These are phyloP conservation scores for Zenarchopterus dispar DNA, from an alignment of 2,797 vertebrate genomes.

Conservation along the genomic window DNA sequence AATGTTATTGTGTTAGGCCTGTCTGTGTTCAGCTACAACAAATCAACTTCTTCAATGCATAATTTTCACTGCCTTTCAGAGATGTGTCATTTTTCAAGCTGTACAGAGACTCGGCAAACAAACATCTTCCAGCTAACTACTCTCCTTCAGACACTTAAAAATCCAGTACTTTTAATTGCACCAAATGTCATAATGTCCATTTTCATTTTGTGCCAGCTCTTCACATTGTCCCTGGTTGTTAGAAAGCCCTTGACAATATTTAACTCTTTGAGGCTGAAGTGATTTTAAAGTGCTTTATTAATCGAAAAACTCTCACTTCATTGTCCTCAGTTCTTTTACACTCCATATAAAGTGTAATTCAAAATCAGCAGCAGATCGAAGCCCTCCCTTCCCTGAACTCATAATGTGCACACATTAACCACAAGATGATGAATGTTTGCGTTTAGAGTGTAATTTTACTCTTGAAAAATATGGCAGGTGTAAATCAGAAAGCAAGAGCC, in stretches of 20 bases:
- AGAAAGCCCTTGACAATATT: conserved; percentile 38
- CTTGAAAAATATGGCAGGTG: conserved; percentile 61
- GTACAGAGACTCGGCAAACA: conserved; percentile 74
- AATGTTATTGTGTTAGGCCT: conserved; percentile 55
- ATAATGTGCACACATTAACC: conserved; percentile 19
- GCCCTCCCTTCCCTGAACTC: conserved; percentile 11
- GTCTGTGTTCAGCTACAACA: conserved; percentile 30
- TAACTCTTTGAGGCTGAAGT: conserved; percentile 48
- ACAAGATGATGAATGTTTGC: conserved; percentile 52
- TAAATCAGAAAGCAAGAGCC: conserved; percentile 28
- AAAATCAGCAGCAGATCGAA: conserved; percentile 19
- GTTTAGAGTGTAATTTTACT: conserved; percentile 62
- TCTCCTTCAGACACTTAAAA: conserved; percentile 55
- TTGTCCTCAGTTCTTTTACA: conserved; percentile 39
- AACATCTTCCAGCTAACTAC: conserved; percentile 70
- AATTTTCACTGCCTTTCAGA: too few relatives aligned
- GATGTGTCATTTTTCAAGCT: conserved; percentile 69
- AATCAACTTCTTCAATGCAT: conserved; percentile 53
- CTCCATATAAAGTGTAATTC: conserved; percentile 15
- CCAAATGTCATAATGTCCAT: conserved; percentile 1
- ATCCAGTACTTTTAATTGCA: conserved; percentile 51
- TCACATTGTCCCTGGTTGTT: too few relatives aligned
- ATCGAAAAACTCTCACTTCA: conserved; percentile 44
- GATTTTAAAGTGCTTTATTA: conserved; percentile 48
- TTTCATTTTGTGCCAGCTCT: too few relatives aligned